phyloP scores from a whole-genome alignment of 2,888 invertebrate genomes.

The Scelioninae gen. 2 region DNA sequence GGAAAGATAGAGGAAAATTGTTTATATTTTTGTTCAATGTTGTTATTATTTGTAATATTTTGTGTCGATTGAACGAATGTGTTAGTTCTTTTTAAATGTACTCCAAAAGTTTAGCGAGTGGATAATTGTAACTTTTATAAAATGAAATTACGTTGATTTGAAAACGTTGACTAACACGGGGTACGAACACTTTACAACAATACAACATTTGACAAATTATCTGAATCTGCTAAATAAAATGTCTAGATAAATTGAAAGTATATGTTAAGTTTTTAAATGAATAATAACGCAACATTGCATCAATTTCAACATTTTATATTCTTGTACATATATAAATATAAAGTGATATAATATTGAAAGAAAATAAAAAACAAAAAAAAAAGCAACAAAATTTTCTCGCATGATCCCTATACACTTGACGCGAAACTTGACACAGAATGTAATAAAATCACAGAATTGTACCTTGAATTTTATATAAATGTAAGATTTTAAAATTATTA shows the following conservation, averaged over 20 bases:
- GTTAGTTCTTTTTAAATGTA: too few species aligned
- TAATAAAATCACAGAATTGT: slow-evolving; percentile 47
- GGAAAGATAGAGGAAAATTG: background rate
- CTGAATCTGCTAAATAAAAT: slow-evolving; percentile 9
- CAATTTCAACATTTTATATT: slow-evolving; percentile 54
- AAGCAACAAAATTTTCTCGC: slow-evolving; percentile 39
- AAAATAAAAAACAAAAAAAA: slow-evolving; percentile 25
- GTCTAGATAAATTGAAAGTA: slow-evolving; percentile 47
- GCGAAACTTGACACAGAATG: slow-evolving; percentile 12
- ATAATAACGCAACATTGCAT: slow-evolving; percentile 25
- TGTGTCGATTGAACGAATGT: too few species aligned
- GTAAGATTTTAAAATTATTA: slow-evolving; percentile 54
- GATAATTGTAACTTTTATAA: too few species aligned
- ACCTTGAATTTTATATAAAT: slow-evolving; percentile 53
- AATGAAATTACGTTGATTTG: too few species aligned
- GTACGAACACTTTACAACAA: too few species aligned
- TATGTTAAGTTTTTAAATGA: slow-evolving; percentile 42
- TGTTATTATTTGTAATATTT: too few species aligned
- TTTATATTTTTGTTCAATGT: too few species aligned
- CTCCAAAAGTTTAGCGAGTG: too few species aligned
- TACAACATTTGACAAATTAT: slow-evolving; percentile 20
- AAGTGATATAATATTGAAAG: slow-evolving; percentile 39
- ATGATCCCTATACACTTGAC: slow-evolving; percentile 55
- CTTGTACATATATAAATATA: slow-evolving; percentile 53
- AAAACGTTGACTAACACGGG: too few species aligned